Conservation (phyloP, 2,113 vertebrate species). For the Nymphicus hollandicus region DNA sequence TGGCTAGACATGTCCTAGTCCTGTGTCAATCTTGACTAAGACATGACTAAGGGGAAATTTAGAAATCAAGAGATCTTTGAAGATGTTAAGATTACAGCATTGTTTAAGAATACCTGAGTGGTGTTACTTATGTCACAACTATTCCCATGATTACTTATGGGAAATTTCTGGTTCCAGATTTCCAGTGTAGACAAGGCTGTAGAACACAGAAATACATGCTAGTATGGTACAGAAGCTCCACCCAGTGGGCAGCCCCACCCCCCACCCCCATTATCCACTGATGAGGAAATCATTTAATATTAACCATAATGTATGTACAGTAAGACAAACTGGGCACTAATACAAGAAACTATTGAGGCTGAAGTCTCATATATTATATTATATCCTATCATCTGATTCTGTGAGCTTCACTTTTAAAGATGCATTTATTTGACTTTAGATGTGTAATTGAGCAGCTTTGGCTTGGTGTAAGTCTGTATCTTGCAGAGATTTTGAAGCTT, state of each 20-base stretch:
- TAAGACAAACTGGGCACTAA: neutral
- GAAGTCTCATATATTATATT: neutral
- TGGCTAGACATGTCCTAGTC: neutral
- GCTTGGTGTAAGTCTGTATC: neutral
- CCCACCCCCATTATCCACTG: neutral
- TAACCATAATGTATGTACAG: neutral
- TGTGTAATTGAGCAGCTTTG: neutral
- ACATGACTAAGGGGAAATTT: slow-evolving; percentile 11
- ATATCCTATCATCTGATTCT: neutral
- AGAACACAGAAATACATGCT: neutral
- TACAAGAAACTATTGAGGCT: neutral
- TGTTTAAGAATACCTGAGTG: neutral
- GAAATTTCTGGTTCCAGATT: neutral
- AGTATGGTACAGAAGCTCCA: neutral
- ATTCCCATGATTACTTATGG: neutral
- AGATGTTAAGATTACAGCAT: neutral
- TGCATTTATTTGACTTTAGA: neutral
- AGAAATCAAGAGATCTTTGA: neutral
- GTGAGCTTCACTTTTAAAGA: neutral
- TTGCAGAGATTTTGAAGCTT: neutral
- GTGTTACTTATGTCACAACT: neutral
- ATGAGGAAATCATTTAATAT: neutral
- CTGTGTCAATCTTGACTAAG: neutral
- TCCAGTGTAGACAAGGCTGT: neutral
- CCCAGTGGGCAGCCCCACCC: neutral